Percentiles rank a stretch among this genome's conserved stretches.
Evolutionary conservation across 2,797 vertebrate genomes (phyloP).

Genomic region (Mallotus villosus): DNA sequence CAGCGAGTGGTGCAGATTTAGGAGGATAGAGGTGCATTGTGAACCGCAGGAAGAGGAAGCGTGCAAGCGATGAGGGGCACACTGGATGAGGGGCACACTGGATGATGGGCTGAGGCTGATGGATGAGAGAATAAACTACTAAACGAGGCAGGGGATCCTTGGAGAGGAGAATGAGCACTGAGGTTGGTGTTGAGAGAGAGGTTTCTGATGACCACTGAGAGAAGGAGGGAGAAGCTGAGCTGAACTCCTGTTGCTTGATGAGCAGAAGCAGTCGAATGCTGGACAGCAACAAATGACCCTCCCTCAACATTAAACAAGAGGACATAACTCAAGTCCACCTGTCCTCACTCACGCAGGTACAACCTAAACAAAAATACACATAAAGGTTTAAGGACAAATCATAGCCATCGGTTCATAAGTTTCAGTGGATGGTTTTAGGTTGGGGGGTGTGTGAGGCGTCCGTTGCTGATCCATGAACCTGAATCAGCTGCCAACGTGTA

Average conservation of each 20-base stretch:
- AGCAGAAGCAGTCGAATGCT: slow-evolving; percentile 58
- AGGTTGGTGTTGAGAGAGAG: slow-evolving; percentile 1
- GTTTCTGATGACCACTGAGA: slow-evolving; percentile 26
- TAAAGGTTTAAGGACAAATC: background rate
- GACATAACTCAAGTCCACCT: slow-evolving; percentile 18
- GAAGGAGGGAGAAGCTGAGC: slow-evolving; percentile 30
- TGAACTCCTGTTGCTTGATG: slow-evolving; percentile 46
- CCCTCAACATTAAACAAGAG: background rate
- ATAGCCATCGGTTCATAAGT: background rate
- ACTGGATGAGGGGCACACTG: background rate
- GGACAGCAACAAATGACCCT: slow-evolving; percentile 37
- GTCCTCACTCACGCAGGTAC: background rate
- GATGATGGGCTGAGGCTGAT: background rate
- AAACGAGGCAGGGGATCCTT: slow-evolving; percentile 19
- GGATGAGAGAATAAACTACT: slow-evolving; percentile 1
- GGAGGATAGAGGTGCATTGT: slow-evolving; percentile 48
- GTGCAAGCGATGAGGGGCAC: background rate
- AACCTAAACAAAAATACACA: background rate
- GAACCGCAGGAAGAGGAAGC: slow-evolving; percentile 24
- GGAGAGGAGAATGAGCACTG: slow-evolving; percentile 1
- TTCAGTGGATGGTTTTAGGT: background rate
- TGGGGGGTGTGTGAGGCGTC: too few species aligned
- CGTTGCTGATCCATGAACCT: background rate
- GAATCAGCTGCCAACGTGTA: background rate
- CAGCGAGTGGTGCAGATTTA: slow-evolving; percentile 66